phyloP scores from a whole-genome alignment of 2,113 vertebrate species.

The Falcunculus frontatus region DNA sequence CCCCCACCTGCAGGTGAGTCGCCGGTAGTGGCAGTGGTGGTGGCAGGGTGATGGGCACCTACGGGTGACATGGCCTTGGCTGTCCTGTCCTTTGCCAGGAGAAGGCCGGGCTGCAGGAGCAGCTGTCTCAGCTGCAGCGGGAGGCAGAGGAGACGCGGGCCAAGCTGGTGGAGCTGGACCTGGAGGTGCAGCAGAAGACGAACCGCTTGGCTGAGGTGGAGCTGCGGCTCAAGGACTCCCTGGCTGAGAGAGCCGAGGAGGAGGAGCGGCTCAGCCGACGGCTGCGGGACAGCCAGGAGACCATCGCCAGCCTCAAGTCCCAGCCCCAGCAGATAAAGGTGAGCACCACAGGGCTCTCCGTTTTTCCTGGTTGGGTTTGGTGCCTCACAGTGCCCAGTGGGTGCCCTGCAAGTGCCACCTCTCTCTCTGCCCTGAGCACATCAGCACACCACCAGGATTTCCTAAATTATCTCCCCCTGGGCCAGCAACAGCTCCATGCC shows the following conservation, averaged over 20 bases:
- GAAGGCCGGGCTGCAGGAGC: slow-evolving; percentile 72
- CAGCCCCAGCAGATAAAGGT: slow-evolving; percentile 83
- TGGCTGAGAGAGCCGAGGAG: slow-evolving; percentile 73
- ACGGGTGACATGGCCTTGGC: fast-evolving
- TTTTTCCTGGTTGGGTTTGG: not conserved
- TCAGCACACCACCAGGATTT: not conserved
- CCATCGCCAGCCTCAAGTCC: slow-evolving; percentile 75
- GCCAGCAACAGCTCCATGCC: not conserved
- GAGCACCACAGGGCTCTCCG: not conserved
- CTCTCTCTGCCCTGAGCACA: not conserved
- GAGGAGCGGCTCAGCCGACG: slow-evolving; percentile 78
- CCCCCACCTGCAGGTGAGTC: slow-evolving; percentile 75
- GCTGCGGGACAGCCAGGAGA: slow-evolving; percentile 82
- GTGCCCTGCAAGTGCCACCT: not conserved
- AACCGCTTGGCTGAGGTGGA: slow-evolving; percentile 75
- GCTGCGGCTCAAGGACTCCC: slow-evolving; percentile 79
- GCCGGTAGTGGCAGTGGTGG: fast-evolving
- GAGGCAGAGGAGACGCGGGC: slow-evolving; percentile 75
- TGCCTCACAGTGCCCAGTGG: too few species aligned
- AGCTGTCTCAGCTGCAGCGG: slow-evolving; percentile 75
- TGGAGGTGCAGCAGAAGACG: slow-evolving; percentile 81
- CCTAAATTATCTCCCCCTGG: not conserved
- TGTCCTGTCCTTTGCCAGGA: slow-evolving; percentile 48
- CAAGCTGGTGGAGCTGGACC: slow-evolving; percentile 70
- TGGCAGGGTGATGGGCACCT: fast-evolving